These are phyloP conservation scores for Cettia cetti DNA, from an alignment of 2,113 vertebrate genomes.

Conservation along the genomic window DNA sequence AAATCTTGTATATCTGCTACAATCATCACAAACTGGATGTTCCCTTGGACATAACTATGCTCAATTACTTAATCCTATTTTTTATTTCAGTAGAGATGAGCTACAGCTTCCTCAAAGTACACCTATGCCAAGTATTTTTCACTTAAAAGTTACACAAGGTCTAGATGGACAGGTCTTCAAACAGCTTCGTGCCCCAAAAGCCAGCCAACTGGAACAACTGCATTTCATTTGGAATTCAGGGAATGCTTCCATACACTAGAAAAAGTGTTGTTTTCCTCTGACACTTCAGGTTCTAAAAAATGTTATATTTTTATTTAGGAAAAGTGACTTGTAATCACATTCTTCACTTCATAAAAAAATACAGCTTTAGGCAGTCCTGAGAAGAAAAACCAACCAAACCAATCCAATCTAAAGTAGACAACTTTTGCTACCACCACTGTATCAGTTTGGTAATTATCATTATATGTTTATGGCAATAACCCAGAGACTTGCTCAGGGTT, in stretches of 20 bases:
- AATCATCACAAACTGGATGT: not conserved
- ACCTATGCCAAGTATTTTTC: not conserved
- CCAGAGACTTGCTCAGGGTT: not conserved
- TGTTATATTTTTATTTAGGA: not conserved
- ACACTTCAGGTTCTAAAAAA: not conserved
- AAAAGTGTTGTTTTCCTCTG: not conserved
- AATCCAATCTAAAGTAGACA: not conserved
- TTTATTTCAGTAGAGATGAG: not conserved
- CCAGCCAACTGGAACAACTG: not conserved
- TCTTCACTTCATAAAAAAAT: not conserved
- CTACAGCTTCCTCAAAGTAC: not conserved
- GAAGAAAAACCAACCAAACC: not conserved
- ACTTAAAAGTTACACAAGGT: not conserved
- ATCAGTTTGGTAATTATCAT: not conserved
- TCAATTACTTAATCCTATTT: not conserved
- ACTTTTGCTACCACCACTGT: not conserved
- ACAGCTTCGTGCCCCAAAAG: not conserved
- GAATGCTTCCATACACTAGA: fast-evolving
- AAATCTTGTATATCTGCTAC: not conserved
- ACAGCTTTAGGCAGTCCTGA: not conserved
- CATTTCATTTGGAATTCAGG: not conserved
- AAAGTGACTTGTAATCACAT: not conserved
- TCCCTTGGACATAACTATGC: not conserved
- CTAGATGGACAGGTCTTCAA: not conserved
- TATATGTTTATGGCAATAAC: not conserved